Evolutionary conservation across 53 echinoderm and acorn worm species (phyloP).

Genomic region (Crossaster papposus): DNA sequence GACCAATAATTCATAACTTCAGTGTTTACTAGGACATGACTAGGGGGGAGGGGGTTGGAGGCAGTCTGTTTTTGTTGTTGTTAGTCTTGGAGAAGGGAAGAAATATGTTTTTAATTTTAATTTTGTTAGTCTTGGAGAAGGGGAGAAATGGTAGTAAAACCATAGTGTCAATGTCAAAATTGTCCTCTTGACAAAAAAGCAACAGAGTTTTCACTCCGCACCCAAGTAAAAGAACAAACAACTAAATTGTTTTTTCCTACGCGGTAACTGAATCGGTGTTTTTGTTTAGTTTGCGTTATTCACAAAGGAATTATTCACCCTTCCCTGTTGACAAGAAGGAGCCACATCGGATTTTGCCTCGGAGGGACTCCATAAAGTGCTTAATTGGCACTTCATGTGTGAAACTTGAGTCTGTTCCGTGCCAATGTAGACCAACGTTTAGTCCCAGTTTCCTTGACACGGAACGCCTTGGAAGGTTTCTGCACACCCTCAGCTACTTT

Average conservation of each 20-base stretch:
- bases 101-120: background rate
- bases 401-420: no score
- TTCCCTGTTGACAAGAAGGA: background rate
- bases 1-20: background rate
- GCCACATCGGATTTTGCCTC: background rate
- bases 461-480: no score
- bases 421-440: no score
- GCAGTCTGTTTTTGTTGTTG: background rate
- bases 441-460: no score
- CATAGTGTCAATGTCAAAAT: no score
- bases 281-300: background rate
- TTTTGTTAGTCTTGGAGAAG: background rate
- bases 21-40: background rate
- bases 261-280: background rate
- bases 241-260: background rate
- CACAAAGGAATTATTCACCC: background rate
- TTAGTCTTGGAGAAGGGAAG: background rate
- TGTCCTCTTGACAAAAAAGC: background rate
- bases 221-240: background rate
- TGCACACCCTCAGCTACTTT: background rate
- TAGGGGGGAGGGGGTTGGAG: no score
- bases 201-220: background rate
- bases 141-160: background rate
- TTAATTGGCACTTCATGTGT: no score
- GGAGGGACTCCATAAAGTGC: no score